These are phyloP conservation scores for Astropecten irregularis DNA, from an alignment of 53 echinoderm and acorn worm species.

Conservation along the genomic window DNA sequence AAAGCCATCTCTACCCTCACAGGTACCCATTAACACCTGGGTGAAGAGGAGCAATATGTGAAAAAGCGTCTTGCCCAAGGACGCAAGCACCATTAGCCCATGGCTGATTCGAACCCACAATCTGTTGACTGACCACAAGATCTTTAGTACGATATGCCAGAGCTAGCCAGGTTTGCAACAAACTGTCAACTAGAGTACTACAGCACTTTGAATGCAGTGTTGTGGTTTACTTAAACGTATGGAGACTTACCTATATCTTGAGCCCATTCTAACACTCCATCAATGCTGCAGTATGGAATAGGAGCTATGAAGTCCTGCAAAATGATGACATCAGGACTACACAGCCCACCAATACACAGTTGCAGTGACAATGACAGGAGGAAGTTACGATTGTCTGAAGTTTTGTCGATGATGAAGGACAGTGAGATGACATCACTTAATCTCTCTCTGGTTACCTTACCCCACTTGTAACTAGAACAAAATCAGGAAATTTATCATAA, in stretches of 20 bases:
- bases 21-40: too few species aligned
- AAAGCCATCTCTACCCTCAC: too few species aligned
- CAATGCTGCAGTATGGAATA: slow-evolving; percentile 27
- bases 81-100: too few species aligned
- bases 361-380: slow-evolving; percentile 22
- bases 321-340: slow-evolving; percentile 24
- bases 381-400: slow-evolving; percentile 31
- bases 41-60: too few species aligned
- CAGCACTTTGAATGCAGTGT: too few species aligned
- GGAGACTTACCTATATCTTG: not conserved
- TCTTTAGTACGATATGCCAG: too few species aligned
- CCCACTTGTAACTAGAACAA: slow-evolving; percentile 34
- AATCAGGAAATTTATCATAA: not conserved
- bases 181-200: too few species aligned
- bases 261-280: slow-evolving; percentile 31
- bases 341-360: slow-evolving; percentile 38
- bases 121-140: too few species aligned
- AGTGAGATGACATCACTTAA: slow-evolving; percentile 47
- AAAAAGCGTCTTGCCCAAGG: too few species aligned
- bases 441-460: slow-evolving; percentile 13
- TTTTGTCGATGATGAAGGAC: slow-evolving; percentile 39
- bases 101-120: too few species aligned
- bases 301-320: slow-evolving; percentile 15
- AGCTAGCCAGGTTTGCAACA: too few species aligned
- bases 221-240: too few species aligned